Evolutionary conservation across 2,797 vertebrate species (phyloP).

Genomic region (Sebastes trivittatus): DNA sequence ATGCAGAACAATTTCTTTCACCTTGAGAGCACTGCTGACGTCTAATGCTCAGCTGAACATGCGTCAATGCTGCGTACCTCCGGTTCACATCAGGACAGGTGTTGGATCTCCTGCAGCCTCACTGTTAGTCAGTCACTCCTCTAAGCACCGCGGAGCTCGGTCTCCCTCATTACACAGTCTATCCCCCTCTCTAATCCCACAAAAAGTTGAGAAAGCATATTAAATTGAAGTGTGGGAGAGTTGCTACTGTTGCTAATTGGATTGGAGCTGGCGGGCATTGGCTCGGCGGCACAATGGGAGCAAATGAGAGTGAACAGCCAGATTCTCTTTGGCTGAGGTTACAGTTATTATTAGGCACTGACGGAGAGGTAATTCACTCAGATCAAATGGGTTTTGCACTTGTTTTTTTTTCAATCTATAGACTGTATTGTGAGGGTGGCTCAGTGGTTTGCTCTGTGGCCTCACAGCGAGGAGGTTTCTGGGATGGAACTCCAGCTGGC

Average conservation of each 20-base stretch:
- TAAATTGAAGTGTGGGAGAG: constrained; percentile 59
- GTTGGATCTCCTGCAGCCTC: neutral
- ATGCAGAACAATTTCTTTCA: neutral
- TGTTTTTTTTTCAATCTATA: constrained; percentile 26
- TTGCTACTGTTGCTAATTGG: constrained; percentile 59
- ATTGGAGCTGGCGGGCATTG: constrained; percentile 54
- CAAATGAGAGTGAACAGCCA: constrained; percentile 39
- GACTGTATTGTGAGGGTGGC: neutral
- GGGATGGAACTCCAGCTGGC: neutral
- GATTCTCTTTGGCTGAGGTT: constrained; percentile 47
- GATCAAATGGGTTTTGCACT: constrained; percentile 43
- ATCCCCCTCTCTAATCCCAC: constrained; percentile 50
- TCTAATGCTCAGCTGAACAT: neutral
- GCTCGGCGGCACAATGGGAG: constrained; percentile 43
- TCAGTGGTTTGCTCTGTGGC: neutral
- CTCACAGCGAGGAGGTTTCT: neutral
- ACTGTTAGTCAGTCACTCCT: neutral
- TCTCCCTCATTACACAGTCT: constrained; percentile 44
- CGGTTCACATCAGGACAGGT: constrained; percentile 27
- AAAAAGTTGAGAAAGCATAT: constrained; percentile 68
- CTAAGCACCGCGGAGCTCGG: constrained; percentile 25
- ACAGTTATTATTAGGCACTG: constrained; percentile 54
- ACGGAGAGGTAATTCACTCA: constrained; percentile 52
- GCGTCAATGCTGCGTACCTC: neutral
- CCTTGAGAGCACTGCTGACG: neutral